Evolutionary conservation across 2,888 invertebrate species (phyloP), one percentile per base, ranked within the genome.

Genomic region (Linnaemya vulpina): DNA sequence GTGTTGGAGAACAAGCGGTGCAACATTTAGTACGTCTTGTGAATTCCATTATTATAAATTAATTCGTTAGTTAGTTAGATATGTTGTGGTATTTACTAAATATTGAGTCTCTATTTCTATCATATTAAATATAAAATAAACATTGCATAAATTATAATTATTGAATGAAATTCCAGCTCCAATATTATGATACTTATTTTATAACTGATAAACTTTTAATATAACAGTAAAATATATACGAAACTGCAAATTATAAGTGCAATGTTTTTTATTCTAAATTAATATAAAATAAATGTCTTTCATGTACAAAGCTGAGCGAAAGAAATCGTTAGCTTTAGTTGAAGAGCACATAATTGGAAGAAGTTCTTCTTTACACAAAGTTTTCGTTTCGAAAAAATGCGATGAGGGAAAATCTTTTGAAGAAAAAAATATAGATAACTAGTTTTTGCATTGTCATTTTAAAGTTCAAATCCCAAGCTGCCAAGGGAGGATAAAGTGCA

Each of bases 181-280:
- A 67, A 51, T 67, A 15, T 40, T 62, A 5, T 67, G 76, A 53
- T n/a, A 71, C 73, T 60, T 67, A 40, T 40, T 84, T 53, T 62
- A 17, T 17, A 60, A 51, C 10, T 49, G 20, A 38, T 67, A n/a
- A 68, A 40, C 40, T 20, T 1, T 63, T 30, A 68, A 62, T 3
- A 30, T 40, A 38, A 20, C 63, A 70, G 11, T 40, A 55, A 71
- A 55, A 60, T 40, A 35, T 35, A 25, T 62, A 82, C 9, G 25
- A 65, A 79, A 53, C 53, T 63, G 58, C 73, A 65, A 25, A 63
- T 15, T 58, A 46, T 70, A 82, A 85, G 85, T 85, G 82, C 77
- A 85, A 82, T 82, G 76, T 76, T 76, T 70, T 82, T 82, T 3
- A 30, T 30, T 76, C 70, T 65, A 65, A 63, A 46, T 49, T 2